Evolutionary conservation across 2,888 invertebrate genomes (phyloP), one percentile per base, ranked within the genome.

Genomic region (Lydus trimaculatus): DNA sequence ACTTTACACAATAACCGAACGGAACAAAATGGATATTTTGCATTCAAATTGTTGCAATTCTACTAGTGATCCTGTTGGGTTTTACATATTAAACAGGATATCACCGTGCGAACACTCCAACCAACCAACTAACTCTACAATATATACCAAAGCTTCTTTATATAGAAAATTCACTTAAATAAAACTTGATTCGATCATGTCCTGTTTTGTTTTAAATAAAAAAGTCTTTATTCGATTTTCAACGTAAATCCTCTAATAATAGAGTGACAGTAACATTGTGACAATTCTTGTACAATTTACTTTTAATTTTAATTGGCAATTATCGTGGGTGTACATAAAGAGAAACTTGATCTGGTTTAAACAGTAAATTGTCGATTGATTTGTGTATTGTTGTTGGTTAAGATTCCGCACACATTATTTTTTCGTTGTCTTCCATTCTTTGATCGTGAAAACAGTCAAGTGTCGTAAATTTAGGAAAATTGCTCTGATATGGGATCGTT

Each of bases 31-130:
- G 64, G 59, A 62, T 65, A 64, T 71, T 75, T 75, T 72, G 71
- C 73, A 73, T 75, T 66, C 65, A 70, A 75, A 75, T 75, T 69
- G 72, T 52, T 63, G 60, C 61, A 70, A 66, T 66, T 66, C 63
- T 43, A 43, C 28, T 43, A 61, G 71, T 64, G 59, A 66, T 63
- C 65, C 66, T 65, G 71, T 69, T 31, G 56, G 64, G 65, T 66
- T 72, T 72, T 72, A 67, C 72, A 71, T 71, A 72, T 67, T 72
- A 70, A 71, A 61, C 20, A 60, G 69, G 66, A 67, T 70, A 70
- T 67, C 70, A 64, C 58, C 66, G 66, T 69, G 66, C 66, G 69
- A 69, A 69, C 69, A 69, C 69, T 69, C 66, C 66, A 69, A n/a
- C 69, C 66, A 66, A 17, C 17, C 4, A 3, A 28, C 28, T 28